phyloP scores from a whole-genome alignment of 2,797 vertebrate species.

The Acropternis orthonyx region DNA sequence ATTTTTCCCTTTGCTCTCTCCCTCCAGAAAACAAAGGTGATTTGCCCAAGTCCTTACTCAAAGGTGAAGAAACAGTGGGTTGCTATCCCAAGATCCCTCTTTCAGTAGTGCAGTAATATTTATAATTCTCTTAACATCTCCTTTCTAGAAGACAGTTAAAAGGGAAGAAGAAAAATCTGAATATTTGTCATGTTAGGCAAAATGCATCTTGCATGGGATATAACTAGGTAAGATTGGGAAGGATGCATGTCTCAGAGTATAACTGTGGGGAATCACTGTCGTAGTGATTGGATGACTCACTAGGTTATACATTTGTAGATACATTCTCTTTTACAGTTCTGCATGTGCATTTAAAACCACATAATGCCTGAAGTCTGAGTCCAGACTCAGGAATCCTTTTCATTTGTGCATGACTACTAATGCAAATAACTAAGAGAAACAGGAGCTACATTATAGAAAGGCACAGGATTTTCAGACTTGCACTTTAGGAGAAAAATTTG shows the following conservation, averaged over 20 bases:
- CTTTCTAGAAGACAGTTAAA: background rate
- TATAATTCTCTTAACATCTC: background rate
- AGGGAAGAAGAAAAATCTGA: background rate
- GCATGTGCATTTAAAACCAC: background rate
- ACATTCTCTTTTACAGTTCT: slow-evolving; percentile 5
- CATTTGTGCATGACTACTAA: background rate
- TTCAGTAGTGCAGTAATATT: background rate
- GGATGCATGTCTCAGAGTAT: background rate
- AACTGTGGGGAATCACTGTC: background rate
- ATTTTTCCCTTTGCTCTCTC: background rate
- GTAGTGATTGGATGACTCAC: background rate
- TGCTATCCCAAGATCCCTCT: background rate
- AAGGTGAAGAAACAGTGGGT: background rate
- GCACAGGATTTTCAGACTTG: background rate
- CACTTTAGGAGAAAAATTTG: background rate
- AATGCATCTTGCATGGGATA: background rate
- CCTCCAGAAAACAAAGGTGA: background rate
- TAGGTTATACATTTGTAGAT: background rate
- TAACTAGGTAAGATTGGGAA: background rate
- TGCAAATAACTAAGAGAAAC: background rate
- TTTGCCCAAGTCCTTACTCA: accelerated
- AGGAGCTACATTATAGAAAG: background rate
- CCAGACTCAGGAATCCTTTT: background rate
- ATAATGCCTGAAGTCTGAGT: background rate
- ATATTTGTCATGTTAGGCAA: background rate